These are phyloP conservation scores for Cottoperca gobio DNA, from an alignment of 2,797 vertebrate species.

Conservation along the genomic window DNA sequence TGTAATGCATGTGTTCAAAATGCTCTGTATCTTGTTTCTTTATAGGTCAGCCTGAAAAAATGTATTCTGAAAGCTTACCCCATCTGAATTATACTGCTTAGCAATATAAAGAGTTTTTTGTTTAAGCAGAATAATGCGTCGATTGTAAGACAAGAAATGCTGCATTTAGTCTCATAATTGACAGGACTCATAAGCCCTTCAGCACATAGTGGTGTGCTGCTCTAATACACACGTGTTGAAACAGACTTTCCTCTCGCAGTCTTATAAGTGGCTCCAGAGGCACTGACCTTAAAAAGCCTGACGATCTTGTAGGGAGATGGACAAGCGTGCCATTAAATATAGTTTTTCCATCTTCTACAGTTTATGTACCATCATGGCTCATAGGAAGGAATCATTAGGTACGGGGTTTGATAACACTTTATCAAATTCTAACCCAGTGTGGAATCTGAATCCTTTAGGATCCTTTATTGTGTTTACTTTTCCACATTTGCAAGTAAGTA, in stretches of 20 bases:
- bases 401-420: no score
- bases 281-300: not conserved
- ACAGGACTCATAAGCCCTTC: not conserved
- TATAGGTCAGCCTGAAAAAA: not conserved
- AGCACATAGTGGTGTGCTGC: not conserved
- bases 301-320: not conserved
- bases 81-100: not conserved
- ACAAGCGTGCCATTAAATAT: not conserved
- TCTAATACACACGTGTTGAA: not conserved
- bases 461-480: not conserved
- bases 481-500: not conserved
- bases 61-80: not conserved
- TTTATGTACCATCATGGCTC: not conserved
- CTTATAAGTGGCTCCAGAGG: not conserved
- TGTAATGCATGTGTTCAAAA: not conserved
- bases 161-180: not conserved
- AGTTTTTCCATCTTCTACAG: not conserved
- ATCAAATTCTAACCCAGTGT: not conserved
- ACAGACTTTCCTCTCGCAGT: not conserved
- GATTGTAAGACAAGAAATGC: conserved; percentile 1
- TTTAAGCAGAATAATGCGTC: not conserved
- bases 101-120: not conserved
- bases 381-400: not conserved
- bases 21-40: not conserved
- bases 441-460: not conserved